A percentile compares a stretch with the other conserved stretches of the same genome.
phyloP scores from a whole-genome alignment of 2,113 vertebrate genomes.

The Lichenostomus cassidix region DNA sequence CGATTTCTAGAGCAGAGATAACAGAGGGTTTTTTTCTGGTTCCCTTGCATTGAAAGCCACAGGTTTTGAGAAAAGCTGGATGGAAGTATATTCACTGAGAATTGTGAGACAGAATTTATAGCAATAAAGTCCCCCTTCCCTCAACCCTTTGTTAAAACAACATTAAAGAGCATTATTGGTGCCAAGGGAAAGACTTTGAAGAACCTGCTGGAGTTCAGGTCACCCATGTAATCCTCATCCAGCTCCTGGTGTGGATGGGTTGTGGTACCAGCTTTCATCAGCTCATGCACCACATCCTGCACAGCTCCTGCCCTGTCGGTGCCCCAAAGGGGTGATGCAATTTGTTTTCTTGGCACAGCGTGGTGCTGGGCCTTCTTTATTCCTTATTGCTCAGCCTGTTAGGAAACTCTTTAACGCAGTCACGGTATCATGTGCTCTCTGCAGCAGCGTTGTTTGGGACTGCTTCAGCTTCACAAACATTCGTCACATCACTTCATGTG shows the following conservation, averaged over 20 bases:
- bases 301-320: rapidly evolving
- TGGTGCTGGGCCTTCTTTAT: not conserved
- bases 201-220: not conserved
- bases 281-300: not conserved
- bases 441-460: not conserved
- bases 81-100: not conserved
- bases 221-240: not conserved
- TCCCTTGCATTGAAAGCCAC: not conserved
- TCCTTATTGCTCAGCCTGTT: not conserved
- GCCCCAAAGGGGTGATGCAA: not conserved
- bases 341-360: not conserved
- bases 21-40: not conserved
- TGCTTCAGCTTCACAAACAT: not conserved
- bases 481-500: not conserved
- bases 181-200: not conserved
- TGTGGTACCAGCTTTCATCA: not conserved
- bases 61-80: not conserved
- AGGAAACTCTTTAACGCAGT: not conserved
- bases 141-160: not conserved
- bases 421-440: not conserved
- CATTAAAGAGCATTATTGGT: not conserved
- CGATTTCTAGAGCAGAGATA: not conserved
- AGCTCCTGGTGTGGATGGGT: rapidly evolving
- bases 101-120: not conserved
- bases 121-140: not conserved